Evolutionary conservation across 2,888 invertebrate genomes (phyloP).

Genomic region (Drosophila suboccidentalis): DNA sequence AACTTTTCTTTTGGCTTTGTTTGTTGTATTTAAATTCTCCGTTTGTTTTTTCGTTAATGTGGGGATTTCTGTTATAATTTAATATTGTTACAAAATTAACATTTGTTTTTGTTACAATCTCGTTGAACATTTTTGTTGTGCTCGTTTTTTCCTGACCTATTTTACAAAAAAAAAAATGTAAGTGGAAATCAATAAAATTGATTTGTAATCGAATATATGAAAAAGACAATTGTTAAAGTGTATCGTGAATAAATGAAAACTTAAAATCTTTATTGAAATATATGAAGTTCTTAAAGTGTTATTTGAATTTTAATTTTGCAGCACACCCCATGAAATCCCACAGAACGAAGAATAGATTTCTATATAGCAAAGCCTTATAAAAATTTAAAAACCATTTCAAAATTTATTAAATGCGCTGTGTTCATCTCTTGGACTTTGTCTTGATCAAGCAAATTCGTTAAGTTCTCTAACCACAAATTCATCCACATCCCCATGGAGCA

Average conservation of each 20-base stretch:
- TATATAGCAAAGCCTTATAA: slow-evolving; percentile 25
- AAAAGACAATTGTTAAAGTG: not conserved
- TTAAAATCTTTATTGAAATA: not conserved
- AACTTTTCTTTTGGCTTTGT: slow-evolving; percentile 51
- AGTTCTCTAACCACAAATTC: slow-evolving; percentile 3
- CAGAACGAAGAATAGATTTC: slow-evolving; percentile 49
- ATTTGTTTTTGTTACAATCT: slow-evolving; percentile 51
- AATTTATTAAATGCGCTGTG: slow-evolving; percentile 53
- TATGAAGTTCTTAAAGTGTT: not conserved
- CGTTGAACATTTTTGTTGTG: slow-evolving; percentile 41
- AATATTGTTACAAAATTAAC: slow-evolving; percentile 54
- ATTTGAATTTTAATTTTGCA: slow-evolving; percentile 9
- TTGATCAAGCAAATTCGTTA: slow-evolving; percentile 48
- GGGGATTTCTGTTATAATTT: slow-evolving; percentile 64
- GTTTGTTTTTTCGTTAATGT: slow-evolving; percentile 69
- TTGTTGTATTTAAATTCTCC: slow-evolving; percentile 56
- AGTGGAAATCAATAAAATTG: slow-evolving; percentile 22
- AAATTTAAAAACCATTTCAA: slow-evolving; percentile 11
- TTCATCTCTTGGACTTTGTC: slow-evolving; percentile 58
- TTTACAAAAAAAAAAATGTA: slow-evolving; percentile 28
- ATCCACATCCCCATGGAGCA: slow-evolving; percentile 56
- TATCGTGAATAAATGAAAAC: not conserved
- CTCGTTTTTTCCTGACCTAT: slow-evolving; percentile 7
- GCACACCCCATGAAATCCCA: slow-evolving; percentile 59
- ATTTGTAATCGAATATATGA: not conserved